Percentiles rank a stretch among this genome's conserved stretches.
Conservation (phyloP, 1,140 invertebrate species). For the Daktulosphaira vitifoliae region DNA sequence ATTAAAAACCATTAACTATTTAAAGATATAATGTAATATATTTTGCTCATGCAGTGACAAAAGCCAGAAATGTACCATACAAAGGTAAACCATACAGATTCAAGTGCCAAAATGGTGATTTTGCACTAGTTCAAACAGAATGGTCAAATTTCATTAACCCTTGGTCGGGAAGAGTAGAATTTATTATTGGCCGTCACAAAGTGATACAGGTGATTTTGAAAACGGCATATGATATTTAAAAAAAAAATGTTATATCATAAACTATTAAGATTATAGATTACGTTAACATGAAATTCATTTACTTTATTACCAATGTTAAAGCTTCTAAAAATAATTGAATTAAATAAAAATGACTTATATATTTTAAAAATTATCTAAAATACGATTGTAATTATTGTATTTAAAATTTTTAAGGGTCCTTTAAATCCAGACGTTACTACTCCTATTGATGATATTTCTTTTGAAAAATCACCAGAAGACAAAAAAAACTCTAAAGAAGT, state of each 20-base stretch:
- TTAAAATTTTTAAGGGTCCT: conserved; percentile 50
- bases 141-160: conserved; percentile 92
- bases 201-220: conserved; percentile 57
- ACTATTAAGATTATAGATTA: no score
- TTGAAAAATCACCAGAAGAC: not conserved
- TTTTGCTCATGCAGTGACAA: conserved; percentile 1
- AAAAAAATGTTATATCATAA: no score
- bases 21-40: not conserved
- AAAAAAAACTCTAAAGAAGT: not conserved
- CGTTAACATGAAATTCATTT: no score
- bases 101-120: conserved; percentile 73
- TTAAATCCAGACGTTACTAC: conserved; percentile 57
- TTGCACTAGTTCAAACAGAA: conserved; percentile 74
- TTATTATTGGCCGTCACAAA: conserved; percentile 79
- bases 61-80: conserved; percentile 43
- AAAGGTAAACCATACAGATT: conserved; percentile 70
- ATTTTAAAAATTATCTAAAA: no score
- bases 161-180: conserved; percentile 83
- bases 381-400: not conserved
- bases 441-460: conserved; percentile 41
- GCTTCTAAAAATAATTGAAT: no score
- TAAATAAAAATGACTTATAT: no score
- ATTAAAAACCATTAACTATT: not conserved
- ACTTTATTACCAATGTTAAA: no score
- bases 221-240: no score